Evolutionary conservation across 92 coral and sea anemone species (phyloP), one percentile per base, ranked within the genome.

Genomic region (Zoanthus sociatus): DNA sequence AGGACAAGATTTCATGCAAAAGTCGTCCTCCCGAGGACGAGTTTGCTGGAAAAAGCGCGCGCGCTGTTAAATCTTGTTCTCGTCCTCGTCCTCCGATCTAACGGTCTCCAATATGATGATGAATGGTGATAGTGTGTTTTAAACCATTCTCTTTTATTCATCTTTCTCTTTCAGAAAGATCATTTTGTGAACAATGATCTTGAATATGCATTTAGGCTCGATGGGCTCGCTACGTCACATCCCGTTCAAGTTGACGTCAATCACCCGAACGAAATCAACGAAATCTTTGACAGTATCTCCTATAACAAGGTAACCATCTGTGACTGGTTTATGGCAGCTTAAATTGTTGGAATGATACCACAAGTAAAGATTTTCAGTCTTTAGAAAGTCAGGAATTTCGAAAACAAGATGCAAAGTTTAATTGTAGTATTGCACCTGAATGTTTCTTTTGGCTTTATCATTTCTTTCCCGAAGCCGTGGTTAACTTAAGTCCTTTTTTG

Each of bases 181-280:
- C 90, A 87, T 78, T 95, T 97, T 84, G 98, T 97, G 16, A 92
- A 90, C n/a, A 61, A 14, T 9, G 99, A 97, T 88, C 84, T 95
- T 92, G 89, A 63, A 32, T 17, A 63, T 14, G 99, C 99, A 7
- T 95, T 97, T 79, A 0, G 71, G 3, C 90, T 95, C 47, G 99
- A 97, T 69, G 97, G 96, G 9, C 86, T 97, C 70, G 88, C 90
- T 47, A 90, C 96, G 21, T 97, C 99, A 42, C 99, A 97, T 92
- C 99, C 99, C 20, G 93, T 97, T 71, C 92, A 95, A 86, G 97
- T 97, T 44, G 93, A 93, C 63, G 99, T 97, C 13, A 82, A 93
- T 81, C 99, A 97, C 84, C 99, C 99, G 16, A 93, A 91, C 61
- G 98, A 97, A 83, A 97, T 97, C 94, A 97, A 97, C 89, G 99